Evolutionary conservation across 2,113 vertebrate species (phyloP).

Genomic region (Turnix velox): DNA sequence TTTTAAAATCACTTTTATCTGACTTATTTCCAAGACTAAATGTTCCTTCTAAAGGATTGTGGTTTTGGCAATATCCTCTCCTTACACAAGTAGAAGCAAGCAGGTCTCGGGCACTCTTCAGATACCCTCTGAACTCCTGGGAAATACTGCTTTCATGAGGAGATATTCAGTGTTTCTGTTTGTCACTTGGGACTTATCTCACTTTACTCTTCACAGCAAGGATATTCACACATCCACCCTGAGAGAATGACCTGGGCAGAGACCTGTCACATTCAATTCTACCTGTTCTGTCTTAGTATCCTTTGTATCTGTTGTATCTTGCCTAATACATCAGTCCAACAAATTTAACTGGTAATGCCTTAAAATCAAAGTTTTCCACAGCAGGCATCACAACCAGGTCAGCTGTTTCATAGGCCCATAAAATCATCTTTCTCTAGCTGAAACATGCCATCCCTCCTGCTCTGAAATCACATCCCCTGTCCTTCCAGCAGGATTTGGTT

Average conservation of each 20-base stretch:
- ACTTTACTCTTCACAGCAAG: background rate
- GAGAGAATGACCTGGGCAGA: background rate
- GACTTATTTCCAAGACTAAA: background rate
- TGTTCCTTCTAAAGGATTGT: background rate
- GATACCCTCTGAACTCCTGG: background rate
- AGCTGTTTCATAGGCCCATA: background rate
- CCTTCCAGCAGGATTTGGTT: background rate
- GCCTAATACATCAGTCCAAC: fast-evolving
- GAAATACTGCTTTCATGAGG: background rate
- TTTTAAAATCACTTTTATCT: background rate
- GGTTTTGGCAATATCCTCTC: background rate
- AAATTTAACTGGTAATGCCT: background rate
- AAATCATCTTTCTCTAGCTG: background rate
- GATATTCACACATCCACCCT: background rate
- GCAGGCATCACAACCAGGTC: background rate
- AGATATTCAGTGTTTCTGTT: background rate
- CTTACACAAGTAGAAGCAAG: background rate
- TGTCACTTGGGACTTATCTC: background rate
- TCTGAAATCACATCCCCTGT: background rate
- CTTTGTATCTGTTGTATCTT: background rate
- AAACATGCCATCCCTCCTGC: background rate
- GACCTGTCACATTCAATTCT: background rate
- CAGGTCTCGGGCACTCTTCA: background rate
- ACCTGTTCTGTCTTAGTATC: background rate
- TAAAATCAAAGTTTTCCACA: background rate